Evolutionary conservation across 2,888 invertebrate genomes (phyloP), one percentile per base, ranked within the genome.

Genomic region (Papilio elwesi): DNA sequence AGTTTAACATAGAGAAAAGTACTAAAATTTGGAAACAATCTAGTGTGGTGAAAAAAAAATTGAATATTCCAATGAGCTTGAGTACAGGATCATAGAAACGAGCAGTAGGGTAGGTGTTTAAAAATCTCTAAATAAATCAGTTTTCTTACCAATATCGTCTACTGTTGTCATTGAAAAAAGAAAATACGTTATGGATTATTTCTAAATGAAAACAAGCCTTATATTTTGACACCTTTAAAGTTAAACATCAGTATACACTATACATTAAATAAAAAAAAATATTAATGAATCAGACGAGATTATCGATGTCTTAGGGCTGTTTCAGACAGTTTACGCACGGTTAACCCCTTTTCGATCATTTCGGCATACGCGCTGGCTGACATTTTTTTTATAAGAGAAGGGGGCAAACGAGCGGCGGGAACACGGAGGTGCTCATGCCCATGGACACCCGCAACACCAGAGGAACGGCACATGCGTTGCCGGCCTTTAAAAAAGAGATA

Each of bases 141-240:
- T 76, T 78, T 82, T 92, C 93, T 93, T 93, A 93, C 93, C 93
- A 87, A 91, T 88, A 85, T 92, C 92, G 82, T 93, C 93, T 93
- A 92, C 85, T 83, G 87, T 84, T 85, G 91, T 90, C 87, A 89
- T 89, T 92, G 91, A 87, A 93, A 91, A 92, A 83, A 89, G 87
- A 92, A 91, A 91, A 90, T 83, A 89, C 82, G 88, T 80, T 78
- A 78, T 86, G 91, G 90, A 88, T 78, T 75, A 76, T 75, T 48
- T 63, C 26, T 38, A 48, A 26, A 49, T 51, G 0, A 49, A 64
- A 12, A 16, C 0, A 26, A 43, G 2, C 7, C 9, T 36, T 43
- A 43, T 9, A 62, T 62, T 62, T 62, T 62, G 59, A 15, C 43
- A 62, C 3, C 15, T n/a, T 15, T 62, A 38, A 59, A n/a, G 4